These are phyloP conservation scores for Passer domesticus DNA, from an alignment of 2,113 vertebrate species.

Conservation along the genomic window DNA sequence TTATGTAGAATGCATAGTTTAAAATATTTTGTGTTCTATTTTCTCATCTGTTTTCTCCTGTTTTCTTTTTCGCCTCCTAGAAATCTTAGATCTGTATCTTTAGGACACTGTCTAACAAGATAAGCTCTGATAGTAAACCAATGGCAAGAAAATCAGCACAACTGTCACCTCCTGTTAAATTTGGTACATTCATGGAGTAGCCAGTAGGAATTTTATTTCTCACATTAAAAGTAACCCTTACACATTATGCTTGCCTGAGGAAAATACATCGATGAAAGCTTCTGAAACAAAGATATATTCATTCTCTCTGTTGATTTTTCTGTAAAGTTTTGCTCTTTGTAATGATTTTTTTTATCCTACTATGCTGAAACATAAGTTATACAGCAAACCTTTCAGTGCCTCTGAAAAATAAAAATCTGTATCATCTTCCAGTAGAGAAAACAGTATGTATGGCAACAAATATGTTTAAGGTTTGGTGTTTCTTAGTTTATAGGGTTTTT, in stretches of 20 bases:
- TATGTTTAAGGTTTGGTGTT: not conserved
- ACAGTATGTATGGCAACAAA: not conserved
- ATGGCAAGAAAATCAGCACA: constrained; percentile 37
- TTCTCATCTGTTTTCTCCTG: rapidly evolving
- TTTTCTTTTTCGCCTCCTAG: not conserved
- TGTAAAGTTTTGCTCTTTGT: not conserved
- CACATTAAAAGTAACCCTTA: constrained; percentile 54
- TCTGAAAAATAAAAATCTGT: not conserved
- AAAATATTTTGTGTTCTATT: not conserved
- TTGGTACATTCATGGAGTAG: not conserved
- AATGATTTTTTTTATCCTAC: not conserved
- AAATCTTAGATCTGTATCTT: constrained; percentile 50
- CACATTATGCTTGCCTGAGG: constrained; percentile 37
- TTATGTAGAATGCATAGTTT: not conserved
- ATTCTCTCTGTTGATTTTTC: constrained; percentile 3
- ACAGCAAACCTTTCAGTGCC: not conserved
- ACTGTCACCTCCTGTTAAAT: constrained; percentile 63
- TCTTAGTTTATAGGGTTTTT: not conserved
- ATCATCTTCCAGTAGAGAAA: not conserved
- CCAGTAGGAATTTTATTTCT: constrained; percentile 61
- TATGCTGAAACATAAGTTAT: not conserved
- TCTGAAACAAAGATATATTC: not conserved
- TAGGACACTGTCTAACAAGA: constrained; percentile 65
- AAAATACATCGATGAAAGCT: not conserved
- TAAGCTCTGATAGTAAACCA: constrained; percentile 44